A percentile compares a stretch with the other conserved stretches of the same genome.
Evolutionary conservation across 2,113 vertebrate species (phyloP).

Genomic region (Siphamia tubifer): DNA sequence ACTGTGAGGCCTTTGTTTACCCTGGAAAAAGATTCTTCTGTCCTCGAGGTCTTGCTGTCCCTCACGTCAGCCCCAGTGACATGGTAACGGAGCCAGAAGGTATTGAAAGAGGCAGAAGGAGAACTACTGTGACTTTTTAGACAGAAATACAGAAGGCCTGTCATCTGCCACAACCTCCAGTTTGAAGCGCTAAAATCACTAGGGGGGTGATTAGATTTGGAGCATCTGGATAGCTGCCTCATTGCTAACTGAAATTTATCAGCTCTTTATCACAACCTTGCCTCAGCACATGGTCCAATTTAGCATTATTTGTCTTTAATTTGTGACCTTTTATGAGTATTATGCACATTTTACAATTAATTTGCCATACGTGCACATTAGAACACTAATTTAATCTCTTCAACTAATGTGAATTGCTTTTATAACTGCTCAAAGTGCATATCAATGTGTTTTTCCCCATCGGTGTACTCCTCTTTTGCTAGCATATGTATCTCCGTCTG

Average conservation of each 20-base stretch:
- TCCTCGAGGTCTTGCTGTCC: neutral
- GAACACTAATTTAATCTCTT: no score
- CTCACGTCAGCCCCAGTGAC: neutral
- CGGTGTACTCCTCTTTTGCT: neutral
- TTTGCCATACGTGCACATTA: no score
- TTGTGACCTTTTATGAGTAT: neutral
- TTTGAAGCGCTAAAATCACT: neutral
- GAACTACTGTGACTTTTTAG: neutral
- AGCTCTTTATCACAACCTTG: neutral
- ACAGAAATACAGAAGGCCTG: neutral
- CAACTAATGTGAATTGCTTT: neutral
- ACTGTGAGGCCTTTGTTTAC: slow-evolving; percentile 45
- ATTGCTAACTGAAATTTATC: neutral
- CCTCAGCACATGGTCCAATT: neutral
- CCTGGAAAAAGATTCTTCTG: slow-evolving; percentile 31
- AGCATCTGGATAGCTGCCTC: neutral
- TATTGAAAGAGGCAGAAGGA: neutral
- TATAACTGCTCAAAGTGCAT: no score
- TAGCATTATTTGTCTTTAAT: neutral
- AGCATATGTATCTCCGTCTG: neutral
- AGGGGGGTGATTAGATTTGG: slow-evolving; percentile 23
- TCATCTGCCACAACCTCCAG: neutral
- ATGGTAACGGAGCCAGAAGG: neutral
- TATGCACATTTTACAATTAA: no score
- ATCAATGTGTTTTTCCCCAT: neutral